phyloP scores from a whole-genome alignment of 2,797 vertebrate genomes.

The Hypotaenidia philippensis region DNA sequence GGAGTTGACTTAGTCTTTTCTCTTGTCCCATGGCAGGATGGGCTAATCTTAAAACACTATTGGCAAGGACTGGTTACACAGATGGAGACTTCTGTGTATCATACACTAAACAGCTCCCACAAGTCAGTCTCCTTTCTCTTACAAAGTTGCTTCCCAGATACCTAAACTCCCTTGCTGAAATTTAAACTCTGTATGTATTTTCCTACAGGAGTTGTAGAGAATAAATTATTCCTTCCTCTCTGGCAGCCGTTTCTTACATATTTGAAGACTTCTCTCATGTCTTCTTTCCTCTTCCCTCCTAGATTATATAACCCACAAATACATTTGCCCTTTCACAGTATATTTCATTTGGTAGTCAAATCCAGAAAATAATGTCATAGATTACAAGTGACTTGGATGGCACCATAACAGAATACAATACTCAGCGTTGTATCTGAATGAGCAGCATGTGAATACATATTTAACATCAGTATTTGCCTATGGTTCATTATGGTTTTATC shows the following conservation, averaged over 20 bases:
- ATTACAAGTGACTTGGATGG: neutral
- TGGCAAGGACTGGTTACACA: neutral
- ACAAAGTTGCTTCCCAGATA: neutral
- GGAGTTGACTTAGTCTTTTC: neutral
- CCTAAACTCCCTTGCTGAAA: neutral
- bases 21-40: neutral
- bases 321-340: constrained; percentile 28
- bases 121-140: neutral
- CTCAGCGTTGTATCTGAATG: neutral
- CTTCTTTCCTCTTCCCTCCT: neutral
- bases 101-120: neutral
- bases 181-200: neutral
- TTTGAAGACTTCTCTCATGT: neutral
- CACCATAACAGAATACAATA: neutral
- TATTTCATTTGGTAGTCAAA: neutral
- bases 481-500: constrained; percentile 3
- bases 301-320: constrained; percentile 13
- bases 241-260: neutral
- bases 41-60: neutral
- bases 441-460: neutral
- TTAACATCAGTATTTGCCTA: neutral
- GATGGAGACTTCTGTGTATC: neutral
- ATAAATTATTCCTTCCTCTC: neutral
- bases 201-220: neutral
- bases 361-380: neutral